These are phyloP conservation scores for Heteronetta atricapilla DNA, from an alignment of 2,113 vertebrate genomes.

Conservation along the genomic window DNA sequence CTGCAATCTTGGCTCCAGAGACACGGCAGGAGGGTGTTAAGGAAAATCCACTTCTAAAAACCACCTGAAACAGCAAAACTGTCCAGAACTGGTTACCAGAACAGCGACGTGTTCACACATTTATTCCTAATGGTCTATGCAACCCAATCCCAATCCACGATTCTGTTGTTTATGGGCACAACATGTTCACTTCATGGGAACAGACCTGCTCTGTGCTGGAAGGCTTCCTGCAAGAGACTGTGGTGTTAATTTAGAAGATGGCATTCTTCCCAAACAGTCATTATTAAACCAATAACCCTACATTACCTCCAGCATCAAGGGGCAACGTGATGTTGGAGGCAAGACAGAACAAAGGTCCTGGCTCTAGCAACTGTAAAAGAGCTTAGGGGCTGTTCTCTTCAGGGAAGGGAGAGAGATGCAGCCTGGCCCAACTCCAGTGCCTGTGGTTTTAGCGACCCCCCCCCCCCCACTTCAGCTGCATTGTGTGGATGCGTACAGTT, in stretches of 20 bases:
- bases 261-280: slow-evolving; percentile 57
- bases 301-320: slow-evolving; percentile 43
- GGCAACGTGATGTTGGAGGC: slow-evolving; percentile 32
- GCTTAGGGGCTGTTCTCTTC: slow-evolving; percentile 46
- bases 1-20: fast-evolving
- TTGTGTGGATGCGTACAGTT: not conserved
- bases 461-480: not conserved
- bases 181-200: slow-evolving; percentile 46
- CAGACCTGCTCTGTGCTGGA: slow-evolving; percentile 52
- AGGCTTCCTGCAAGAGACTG: slow-evolving; percentile 11
- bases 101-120: not conserved
- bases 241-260: slow-evolving; percentile 51
- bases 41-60: not conserved
- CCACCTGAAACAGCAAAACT: not conserved
- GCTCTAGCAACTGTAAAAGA: not conserved
- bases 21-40: not conserved
- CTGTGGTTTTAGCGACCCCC: slow-evolving; percentile 18
- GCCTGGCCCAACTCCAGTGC: slow-evolving; percentile 21
- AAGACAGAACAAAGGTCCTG: slow-evolving; percentile 59
- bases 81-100: not conserved
- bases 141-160: slow-evolving; percentile 7
- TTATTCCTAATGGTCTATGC: slow-evolving; percentile 1
- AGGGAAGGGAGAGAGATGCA: not conserved
- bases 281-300: slow-evolving; percentile 50
- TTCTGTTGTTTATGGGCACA: slow-evolving; percentile 36